Evolutionary conservation across 1,140 invertebrate genomes (phyloP).

Genomic region (Eulimnadia texana): DNA sequence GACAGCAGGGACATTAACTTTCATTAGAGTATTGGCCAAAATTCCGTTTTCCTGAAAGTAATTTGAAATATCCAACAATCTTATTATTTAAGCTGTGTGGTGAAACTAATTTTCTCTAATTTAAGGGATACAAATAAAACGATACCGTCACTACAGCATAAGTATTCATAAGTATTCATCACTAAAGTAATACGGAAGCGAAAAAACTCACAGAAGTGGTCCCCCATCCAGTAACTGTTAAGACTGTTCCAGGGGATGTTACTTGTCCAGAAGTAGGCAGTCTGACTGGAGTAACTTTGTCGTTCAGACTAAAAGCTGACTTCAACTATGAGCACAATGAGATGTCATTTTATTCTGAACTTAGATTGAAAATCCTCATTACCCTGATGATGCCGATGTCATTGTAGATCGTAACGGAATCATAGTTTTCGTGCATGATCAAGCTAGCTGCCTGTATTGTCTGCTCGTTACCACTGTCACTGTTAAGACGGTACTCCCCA

Average conservation of each 20-base stretch:
- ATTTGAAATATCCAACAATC: too few species aligned
- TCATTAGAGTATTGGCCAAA: slow-evolving; percentile 20
- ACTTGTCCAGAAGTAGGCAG: slow-evolving; percentile 20
- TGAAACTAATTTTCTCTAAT: too few species aligned
- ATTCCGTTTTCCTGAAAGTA: slow-evolving; percentile 3
- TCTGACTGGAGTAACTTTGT: slow-evolving; percentile 21
- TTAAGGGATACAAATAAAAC: too few species aligned
- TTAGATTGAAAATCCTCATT: too few species aligned
- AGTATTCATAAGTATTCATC: background rate
- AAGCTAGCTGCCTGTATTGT: background rate
- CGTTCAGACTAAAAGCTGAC: slow-evolving; percentile 21
- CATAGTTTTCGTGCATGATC: background rate
- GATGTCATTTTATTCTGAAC: too few species aligned
- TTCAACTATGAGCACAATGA: too few species aligned
- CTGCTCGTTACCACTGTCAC: background rate
- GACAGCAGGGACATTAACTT: slow-evolving; percentile 25
- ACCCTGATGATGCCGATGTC: slow-evolving; percentile 22
- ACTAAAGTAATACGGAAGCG: background rate
- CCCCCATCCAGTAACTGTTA: slow-evolving; percentile 29
- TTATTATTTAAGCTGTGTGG: too few species aligned
- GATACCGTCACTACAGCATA: too few species aligned
- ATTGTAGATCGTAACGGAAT: background rate
- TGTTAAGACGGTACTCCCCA: background rate
- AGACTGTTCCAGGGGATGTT: slow-evolving; percentile 19
- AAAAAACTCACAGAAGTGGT: slow-evolving; percentile 22